Evolutionary conservation across 2,797 vertebrate species (phyloP).

Genomic region (Carcharodon carcharias): DNA sequence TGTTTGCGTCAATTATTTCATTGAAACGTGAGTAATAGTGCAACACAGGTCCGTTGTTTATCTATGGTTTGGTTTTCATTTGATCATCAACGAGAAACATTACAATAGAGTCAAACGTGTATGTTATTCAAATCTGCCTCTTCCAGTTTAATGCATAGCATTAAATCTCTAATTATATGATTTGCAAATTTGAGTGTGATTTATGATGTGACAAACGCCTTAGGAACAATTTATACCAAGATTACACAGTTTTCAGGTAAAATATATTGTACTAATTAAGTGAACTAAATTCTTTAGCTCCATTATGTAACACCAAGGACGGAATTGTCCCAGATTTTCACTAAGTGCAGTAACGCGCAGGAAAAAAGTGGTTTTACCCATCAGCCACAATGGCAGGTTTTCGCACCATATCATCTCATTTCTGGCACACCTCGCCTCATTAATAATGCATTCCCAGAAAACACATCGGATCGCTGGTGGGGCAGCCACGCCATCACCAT

Average conservation of each 20-base stretch:
- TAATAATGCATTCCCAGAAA: too few species aligned
- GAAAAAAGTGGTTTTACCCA: too few species aligned
- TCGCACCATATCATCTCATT: too few species aligned
- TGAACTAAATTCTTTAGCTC: neutral
- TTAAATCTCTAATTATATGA: neutral
- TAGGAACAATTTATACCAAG: neutral
- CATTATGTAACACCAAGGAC: neutral
- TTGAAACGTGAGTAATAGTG: neutral
- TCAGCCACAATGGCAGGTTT: too few species aligned
- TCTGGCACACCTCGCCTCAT: too few species aligned
- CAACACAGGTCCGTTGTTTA: neutral
- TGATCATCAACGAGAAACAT: neutral
- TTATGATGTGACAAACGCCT: neutral
- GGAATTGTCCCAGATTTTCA: too few species aligned
- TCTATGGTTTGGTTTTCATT: neutral
- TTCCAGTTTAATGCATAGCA: neutral
- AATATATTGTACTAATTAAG: neutral
- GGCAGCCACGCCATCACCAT: too few species aligned
- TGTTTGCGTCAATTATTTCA: conserved; percentile 9
- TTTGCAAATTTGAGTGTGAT: neutral
- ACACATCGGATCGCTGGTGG: too few species aligned
- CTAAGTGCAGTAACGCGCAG: too few species aligned
- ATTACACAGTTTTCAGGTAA: neutral
- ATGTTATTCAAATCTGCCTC: conserved; percentile 11
- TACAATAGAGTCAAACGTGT: neutral